Percentiles rank a stretch among this genome's conserved stretches.
These are phyloP conservation scores for Emydocephalus ijimae DNA, from an alignment of 2,113 vertebrate genomes.

Conservation along the genomic window DNA sequence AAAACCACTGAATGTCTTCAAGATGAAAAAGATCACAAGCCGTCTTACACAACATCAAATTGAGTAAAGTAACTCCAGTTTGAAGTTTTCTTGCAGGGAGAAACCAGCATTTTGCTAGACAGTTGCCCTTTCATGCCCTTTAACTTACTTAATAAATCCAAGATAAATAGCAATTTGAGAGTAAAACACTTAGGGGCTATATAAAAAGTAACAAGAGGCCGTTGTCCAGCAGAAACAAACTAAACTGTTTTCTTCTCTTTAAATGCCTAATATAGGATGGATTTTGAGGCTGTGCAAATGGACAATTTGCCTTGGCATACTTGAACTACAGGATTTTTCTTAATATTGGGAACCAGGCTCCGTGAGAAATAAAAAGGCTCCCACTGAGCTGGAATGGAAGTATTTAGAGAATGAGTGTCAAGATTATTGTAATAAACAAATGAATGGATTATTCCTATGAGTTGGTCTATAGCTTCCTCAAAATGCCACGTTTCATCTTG, in stretches of 20 bases:
- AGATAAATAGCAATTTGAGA: neutral
- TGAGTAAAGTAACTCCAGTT: neutral
- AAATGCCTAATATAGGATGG: neutral
- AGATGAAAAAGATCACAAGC: neutral
- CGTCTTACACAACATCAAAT: neutral
- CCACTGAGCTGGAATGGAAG: neutral
- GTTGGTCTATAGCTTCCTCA: neutral
- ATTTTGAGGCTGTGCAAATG: neutral
- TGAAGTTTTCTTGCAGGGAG: conserved; percentile 28
- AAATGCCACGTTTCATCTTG: neutral
- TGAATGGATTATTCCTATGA: neutral
- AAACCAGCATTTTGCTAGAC: conserved; percentile 4
- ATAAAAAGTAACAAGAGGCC: neutral
- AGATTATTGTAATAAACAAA: neutral
- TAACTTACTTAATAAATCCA: conserved; percentile 34
- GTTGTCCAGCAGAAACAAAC: neutral
- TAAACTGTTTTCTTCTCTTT: too few relatives aligned
- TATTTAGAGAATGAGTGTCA: neutral
- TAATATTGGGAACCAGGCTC: too few relatives aligned
- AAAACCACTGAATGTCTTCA: neutral
- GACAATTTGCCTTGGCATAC: neutral
- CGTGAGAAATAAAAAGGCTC: neutral
- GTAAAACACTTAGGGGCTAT: neutral
- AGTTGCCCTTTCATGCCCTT: conserved; percentile 9
- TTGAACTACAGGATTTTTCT: neutral